Evolutionary conservation across 2,113 vertebrate genomes (phyloP).

Genomic region (Eurystomus gularis): DNA sequence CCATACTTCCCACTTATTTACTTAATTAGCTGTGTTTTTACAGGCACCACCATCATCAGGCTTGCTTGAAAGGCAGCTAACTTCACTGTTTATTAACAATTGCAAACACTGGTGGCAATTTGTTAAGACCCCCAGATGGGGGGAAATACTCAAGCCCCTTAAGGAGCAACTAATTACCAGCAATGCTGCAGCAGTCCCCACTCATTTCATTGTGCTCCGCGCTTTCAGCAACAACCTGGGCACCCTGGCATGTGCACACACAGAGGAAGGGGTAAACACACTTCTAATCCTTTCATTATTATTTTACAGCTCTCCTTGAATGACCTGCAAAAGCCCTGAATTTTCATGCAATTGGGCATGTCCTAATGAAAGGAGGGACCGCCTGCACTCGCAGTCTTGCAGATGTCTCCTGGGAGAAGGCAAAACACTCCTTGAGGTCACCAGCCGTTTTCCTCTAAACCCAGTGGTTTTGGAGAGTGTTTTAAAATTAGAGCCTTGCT

Average conservation of each 20-base stretch:
- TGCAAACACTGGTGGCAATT: not conserved
- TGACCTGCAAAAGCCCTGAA: not conserved
- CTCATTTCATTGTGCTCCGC: not conserved
- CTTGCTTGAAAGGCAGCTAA: not conserved
- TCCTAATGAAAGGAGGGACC: not conserved
- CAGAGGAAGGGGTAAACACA: not conserved
- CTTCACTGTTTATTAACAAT: not conserved
- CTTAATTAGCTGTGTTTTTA: conserved; percentile 8
- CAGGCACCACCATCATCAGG: not conserved
- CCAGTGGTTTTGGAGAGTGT: not conserved
- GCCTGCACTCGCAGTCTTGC: not conserved
- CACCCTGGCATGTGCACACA: not conserved
- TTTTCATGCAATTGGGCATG: not conserved
- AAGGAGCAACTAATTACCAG: conserved; percentile 17
- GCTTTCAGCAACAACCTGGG: not conserved
- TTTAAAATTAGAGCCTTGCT: not conserved
- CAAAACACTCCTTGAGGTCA: not conserved
- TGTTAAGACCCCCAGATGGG: not conserved
- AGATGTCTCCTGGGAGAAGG: not conserved
- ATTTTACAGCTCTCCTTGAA: not conserved
- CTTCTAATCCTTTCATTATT: conserved; percentile 4
- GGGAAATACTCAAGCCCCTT: not conserved
- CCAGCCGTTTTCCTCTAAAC: not conserved
- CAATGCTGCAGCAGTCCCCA: not conserved
- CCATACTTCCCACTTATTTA: not conserved